Conservation (phyloP, 1,140 invertebrate genomes). For the Ceratina japonica region DNA sequence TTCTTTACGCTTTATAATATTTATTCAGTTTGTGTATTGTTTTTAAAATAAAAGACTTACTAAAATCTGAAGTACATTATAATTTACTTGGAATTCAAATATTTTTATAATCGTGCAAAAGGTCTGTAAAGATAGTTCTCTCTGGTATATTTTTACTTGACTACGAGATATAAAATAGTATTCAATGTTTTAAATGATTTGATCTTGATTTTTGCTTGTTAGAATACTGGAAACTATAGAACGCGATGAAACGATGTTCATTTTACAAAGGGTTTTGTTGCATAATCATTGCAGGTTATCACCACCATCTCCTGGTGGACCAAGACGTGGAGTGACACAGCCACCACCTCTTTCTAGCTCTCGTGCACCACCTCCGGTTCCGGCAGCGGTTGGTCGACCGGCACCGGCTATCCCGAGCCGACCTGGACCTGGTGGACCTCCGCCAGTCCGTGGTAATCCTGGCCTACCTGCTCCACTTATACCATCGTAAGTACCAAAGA, state of each 20-base stretch:
- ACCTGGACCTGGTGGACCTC: constrained; percentile 85
- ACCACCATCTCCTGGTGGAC: constrained; percentile 88
- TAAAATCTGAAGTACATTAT: not conserved
- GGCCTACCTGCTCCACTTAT: constrained; percentile 91
- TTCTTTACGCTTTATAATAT: constrained; percentile 16
- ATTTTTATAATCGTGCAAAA: not conserved
- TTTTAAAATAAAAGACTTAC: too few relatives aligned
- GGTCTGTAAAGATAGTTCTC: not conserved
- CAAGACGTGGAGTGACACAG: constrained; percentile 78
- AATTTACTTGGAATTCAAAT: not conserved
- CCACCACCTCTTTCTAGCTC: constrained; percentile 80
- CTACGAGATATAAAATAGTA: constrained; percentile 3
- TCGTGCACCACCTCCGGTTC: constrained; percentile 86
- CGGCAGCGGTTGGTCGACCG: constrained; percentile 82
- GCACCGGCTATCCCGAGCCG: constrained; percentile 87
- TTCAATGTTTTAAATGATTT: constrained; percentile 25
- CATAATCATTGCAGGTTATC: constrained; percentile 81
- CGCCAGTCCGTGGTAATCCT: constrained; percentile 83
- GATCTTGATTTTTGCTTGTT: not conserved
- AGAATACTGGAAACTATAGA: too few relatives aligned
- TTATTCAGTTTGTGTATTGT: too few relatives aligned
- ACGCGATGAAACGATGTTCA: not conserved
- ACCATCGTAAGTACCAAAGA: constrained; percentile 91
- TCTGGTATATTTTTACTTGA: not conserved
- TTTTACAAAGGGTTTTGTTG: not conserved